Evolutionary conservation across 2,888 invertebrate species (phyloP).

Genomic region (Clostera curtula): DNA sequence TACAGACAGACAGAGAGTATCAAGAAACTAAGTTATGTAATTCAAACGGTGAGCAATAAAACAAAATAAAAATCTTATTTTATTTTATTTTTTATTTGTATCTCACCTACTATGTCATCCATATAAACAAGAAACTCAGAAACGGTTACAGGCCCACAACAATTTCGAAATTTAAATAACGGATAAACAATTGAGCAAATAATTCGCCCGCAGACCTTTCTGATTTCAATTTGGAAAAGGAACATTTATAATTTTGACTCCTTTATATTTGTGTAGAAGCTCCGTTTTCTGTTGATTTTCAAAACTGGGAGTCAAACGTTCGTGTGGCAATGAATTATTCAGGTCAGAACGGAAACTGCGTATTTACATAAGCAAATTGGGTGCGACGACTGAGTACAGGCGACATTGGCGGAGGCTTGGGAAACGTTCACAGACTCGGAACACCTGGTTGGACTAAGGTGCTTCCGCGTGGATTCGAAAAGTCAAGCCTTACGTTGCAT

Average conservation of each 20-base stretch:
- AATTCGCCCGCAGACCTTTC: constrained; percentile 18
- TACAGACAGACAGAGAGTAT: too few species aligned
- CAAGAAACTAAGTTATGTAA: too few species aligned
- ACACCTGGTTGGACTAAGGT: constrained; percentile 5
- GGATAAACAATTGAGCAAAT: constrained; percentile 25
- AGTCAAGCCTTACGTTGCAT: too few species aligned
- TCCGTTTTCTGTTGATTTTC: constrained; percentile 61
- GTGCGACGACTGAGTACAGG: constrained; percentile 47
- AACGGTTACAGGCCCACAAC: constrained; percentile 19
- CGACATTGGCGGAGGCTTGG: constrained; percentile 27
- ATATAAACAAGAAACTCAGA: constrained; percentile 17
- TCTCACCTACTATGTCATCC: too few species aligned
- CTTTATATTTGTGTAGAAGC: constrained; percentile 47
- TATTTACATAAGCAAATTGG: constrained; percentile 75
- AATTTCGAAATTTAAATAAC: constrained; percentile 28
- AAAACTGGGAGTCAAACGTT: constrained; percentile 64
- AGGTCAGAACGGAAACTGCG: constrained; percentile 65
- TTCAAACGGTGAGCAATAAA: too few species aligned
- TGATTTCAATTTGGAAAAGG: constrained; percentile 23
- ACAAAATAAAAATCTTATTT: too few species aligned
- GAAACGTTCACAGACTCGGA: constrained; percentile 21
- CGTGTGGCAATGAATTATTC: constrained; percentile 67
- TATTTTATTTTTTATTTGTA: too few species aligned
- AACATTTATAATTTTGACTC: constrained; percentile 48
- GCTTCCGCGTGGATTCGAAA: not conserved